A percentile compares a stretch with the other conserved stretches of the same genome.
Conservation (phyloP, 2,888 invertebrate species). For the Pachycephus smyrnensis region DNA sequence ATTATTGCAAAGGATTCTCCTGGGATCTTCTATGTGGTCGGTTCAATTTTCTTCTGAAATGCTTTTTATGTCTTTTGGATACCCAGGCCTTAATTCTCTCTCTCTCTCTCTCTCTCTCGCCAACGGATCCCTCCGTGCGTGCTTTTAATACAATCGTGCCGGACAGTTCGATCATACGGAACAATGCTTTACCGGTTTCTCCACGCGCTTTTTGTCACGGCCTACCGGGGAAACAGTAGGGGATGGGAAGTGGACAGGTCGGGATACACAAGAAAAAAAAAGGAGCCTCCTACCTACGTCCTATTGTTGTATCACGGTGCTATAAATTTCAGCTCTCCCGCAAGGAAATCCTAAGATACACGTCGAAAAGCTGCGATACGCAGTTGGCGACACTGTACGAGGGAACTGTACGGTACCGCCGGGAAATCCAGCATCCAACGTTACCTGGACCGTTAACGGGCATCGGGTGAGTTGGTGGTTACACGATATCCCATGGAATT, state of each 20-base stretch:
- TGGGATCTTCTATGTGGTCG: background rate
- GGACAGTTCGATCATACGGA: constrained; percentile 6
- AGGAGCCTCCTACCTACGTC: background rate
- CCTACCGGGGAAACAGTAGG: background rate
- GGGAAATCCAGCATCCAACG: constrained; percentile 76
- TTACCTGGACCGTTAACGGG: constrained; percentile 79
- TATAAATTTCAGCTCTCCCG: constrained; percentile 73
- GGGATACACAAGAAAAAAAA: constrained; percentile 20
- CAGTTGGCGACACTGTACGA: constrained; percentile 76
- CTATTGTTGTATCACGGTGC: constrained; percentile 8
- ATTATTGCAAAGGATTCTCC: background rate
- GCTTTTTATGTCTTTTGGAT: background rate
- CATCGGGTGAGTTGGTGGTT: constrained; percentile 48
- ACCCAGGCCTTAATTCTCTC: background rate
- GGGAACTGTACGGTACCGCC: constrained; percentile 79
- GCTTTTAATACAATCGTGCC: constrained; percentile 1
- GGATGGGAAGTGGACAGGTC: constrained; percentile 18
- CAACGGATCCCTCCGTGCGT: background rate
- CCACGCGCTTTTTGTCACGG: constrained; percentile 24
- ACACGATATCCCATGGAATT: background rate
- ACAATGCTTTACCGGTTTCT: constrained; percentile 18
- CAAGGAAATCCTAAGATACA: constrained; percentile 75
- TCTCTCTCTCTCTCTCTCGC: background rate
- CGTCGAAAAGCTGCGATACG: constrained; percentile 77
- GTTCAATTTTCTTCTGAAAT: background rate